A percentile compares a stretch with the other conserved stretches of the same genome.
These are phyloP conservation scores for Cepaea hortensis DNA, from an alignment of 2,888 invertebrate species.

Conservation along the genomic window DNA sequence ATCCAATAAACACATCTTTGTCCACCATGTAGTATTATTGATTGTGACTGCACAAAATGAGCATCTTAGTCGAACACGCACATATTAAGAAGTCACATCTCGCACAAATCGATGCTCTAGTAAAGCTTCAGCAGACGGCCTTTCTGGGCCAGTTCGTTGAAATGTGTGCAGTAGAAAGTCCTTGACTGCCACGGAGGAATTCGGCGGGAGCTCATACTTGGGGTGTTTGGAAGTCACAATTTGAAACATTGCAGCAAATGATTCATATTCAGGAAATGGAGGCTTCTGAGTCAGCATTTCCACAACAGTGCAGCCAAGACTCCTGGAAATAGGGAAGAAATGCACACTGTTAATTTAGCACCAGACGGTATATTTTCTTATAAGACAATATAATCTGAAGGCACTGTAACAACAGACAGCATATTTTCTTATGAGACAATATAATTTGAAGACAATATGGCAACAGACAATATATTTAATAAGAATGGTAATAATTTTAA, in stretches of 20 bases:
- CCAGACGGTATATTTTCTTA: not conserved
- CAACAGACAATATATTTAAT: too few relatives aligned
- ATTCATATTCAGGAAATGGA: slow-evolving; percentile 75
- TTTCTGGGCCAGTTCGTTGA: slow-evolving; percentile 62
- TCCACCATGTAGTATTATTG: not conserved
- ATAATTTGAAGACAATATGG: too few relatives aligned
- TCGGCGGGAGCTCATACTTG: slow-evolving; percentile 70
- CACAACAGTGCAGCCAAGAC: slow-evolving; percentile 76
- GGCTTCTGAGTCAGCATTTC: slow-evolving; percentile 76
- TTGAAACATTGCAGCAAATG: slow-evolving; percentile 76
- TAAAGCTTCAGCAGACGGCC: slow-evolving; percentile 72
- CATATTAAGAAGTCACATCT: slow-evolving; percentile 48
- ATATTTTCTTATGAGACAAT: too few relatives aligned
- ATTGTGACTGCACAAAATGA: not conserved
- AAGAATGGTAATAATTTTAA: too few relatives aligned
- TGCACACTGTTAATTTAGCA: not conserved
- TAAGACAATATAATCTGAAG: not conserved
- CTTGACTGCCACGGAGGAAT: slow-evolving; percentile 58
- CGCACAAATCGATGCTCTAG: slow-evolving; percentile 59
- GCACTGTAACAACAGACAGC: too few relatives aligned
- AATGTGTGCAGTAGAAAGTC: slow-evolving; percentile 72
- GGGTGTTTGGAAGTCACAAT: slow-evolving; percentile 74
- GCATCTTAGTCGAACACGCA: not conserved
- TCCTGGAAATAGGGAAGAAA: slow-evolving; percentile 65
- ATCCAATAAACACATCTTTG: not conserved